Base-by-base conservation (phyloP, 2,888 invertebrate species). In the Ornithoptera priamus region DNA sequence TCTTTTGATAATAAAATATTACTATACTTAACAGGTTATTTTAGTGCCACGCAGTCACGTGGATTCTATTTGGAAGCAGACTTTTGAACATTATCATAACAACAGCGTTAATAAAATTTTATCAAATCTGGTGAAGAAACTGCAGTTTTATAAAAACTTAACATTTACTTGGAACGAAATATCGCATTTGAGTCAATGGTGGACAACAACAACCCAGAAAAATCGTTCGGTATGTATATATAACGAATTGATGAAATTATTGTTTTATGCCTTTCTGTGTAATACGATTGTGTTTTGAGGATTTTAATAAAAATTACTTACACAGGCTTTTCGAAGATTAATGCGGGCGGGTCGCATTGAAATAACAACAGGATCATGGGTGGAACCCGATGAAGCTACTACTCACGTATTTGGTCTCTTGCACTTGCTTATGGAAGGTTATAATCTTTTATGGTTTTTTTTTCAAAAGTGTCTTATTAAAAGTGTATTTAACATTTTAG, bases 321-420 rank as follows among this genome's bases (percentile, higher is more conserved):
- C 74, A n/a, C 79, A 94, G 87, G 94, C 95, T 1, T 93, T 98
- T 2, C 95, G 95, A 78, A 94, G 95, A 73, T 90, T 98, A 71
- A 93, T 97, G 24, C 94, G 95, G 73, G 95, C 95, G 36, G 97
- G 97, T 2, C 94, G 97, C 67, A 90, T 98, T 71, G 98, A 98
- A 90, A 96, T 98, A 77, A 96, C 97, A 57, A 97, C 98, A 0
- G 98, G 98, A 3, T 97, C 97, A 12, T 98, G 98, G 98, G 97
- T 98, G 4, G 98, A 98, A 96, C 96, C 97, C 0, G 98, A 98
- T 80, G 98, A 98, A 89, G 98, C 97, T 2, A 97, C 96, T 66
- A 95, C 96, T 0, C 96, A 97, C 85, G 86, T 98, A 62, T 98
- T 96, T 85, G 96, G 97, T 60, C 96, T 98, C 94, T 88, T 98